Evolutionary conservation across 2,797 vertebrate genomes (phyloP).

Genomic region (Dipus sagitta): DNA sequence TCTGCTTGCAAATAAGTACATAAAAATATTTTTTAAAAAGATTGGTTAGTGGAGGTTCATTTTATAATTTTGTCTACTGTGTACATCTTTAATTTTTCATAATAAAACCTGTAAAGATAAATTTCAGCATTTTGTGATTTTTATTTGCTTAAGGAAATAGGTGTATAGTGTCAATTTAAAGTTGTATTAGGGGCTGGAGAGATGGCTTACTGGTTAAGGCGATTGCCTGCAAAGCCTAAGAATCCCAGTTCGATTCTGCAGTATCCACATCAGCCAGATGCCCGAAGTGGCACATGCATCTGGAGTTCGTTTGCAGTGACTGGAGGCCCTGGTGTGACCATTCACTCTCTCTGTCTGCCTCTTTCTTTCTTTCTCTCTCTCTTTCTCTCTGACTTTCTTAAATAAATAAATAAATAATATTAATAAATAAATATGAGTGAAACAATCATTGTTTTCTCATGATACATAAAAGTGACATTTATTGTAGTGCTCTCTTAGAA

Average conservation of each 20-base stretch:
- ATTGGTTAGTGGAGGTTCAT: slow-evolving; percentile 26
- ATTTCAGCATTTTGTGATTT: slow-evolving; percentile 13
- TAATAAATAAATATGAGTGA: slow-evolving; percentile 16
- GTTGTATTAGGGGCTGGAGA: not conserved
- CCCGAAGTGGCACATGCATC: too few relatives aligned
- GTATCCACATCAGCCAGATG: too few relatives aligned
- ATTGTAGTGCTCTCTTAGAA: not conserved
- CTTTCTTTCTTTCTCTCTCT: too few relatives aligned
- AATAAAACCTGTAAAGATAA: slow-evolving; percentile 7
- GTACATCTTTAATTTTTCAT: not conserved
- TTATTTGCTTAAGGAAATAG: slow-evolving; percentile 45
- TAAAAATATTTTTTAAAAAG: not conserved
- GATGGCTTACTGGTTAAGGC: too few relatives aligned
- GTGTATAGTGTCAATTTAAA: slow-evolving; percentile 37
- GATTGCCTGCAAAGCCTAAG: too few relatives aligned
- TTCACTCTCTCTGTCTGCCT: too few relatives aligned
- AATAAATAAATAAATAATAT: too few relatives aligned
- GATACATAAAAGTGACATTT: slow-evolving; percentile 40
- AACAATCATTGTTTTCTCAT: slow-evolving; percentile 49
- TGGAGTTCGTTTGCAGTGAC: too few relatives aligned
- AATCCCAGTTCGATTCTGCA: too few relatives aligned
- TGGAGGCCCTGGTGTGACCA: too few relatives aligned
- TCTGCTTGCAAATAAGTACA: too few relatives aligned
- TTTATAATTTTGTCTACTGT: slow-evolving; percentile 40
- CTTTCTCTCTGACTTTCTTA: too few relatives aligned